Conservation (phyloP, 2,113 vertebrate genomes). For the Apteryx owenii region DNA sequence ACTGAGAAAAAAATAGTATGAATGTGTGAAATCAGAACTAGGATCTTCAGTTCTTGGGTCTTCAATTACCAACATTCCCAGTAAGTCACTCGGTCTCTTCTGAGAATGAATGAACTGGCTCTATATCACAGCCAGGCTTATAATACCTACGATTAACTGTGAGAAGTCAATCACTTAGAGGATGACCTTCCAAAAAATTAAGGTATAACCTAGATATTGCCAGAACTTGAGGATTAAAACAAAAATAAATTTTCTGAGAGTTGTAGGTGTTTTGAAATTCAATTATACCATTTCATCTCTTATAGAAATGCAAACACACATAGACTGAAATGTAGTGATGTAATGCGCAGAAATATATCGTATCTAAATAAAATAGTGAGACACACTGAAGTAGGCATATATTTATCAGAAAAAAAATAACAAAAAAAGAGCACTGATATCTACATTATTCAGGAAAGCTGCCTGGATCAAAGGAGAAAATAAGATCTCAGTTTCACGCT, state of each 20-base stretch:
- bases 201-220: conserved; percentile 33
- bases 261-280: conserved; percentile 48
- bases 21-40: not conserved
- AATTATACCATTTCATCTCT: not conserved
- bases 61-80: not conserved
- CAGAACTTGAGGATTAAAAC: conserved; percentile 27
- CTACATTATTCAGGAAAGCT: not conserved
- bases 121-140: not conserved
- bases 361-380: not conserved
- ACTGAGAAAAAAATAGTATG: not conserved
- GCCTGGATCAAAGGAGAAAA: not conserved
- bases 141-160: conserved; percentile 19
- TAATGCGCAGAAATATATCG: not conserved
- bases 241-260: not conserved
- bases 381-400: conserved; percentile 28
- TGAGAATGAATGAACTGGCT: conserved; percentile 13
- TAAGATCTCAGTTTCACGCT: conserved; percentile 51
- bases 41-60: not conserved
- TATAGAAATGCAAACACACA: not conserved
- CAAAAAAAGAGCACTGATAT: not conserved
- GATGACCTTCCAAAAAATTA: conserved; percentile 51
- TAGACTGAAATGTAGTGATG: not conserved
- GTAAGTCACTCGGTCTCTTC: not conserved
- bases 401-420: conserved; percentile 9
- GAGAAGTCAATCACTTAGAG: conserved; percentile 12